These are phyloP conservation scores for Rutilus rutilus DNA, from an alignment of 2,113 vertebrate genomes.

Conservation along the genomic window DNA sequence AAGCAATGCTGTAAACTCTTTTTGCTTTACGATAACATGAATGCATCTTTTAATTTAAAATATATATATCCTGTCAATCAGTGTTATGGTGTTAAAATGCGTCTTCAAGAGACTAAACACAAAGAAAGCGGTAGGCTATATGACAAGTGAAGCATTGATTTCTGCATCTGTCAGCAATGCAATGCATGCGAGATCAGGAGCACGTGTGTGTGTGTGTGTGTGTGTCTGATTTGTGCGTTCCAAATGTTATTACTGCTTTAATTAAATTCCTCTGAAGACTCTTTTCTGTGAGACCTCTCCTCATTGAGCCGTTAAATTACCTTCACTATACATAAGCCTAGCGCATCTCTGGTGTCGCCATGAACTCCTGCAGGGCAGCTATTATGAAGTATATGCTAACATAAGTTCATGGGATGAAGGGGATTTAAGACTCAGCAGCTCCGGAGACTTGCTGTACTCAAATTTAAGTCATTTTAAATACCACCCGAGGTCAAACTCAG, in stretches of 20 bases:
- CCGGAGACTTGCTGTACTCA: background rate
- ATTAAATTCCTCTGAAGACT: conserved; percentile 64
- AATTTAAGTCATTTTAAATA: conserved; percentile 23
- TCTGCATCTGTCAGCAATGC: conserved; percentile 39
- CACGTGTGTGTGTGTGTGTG: background rate
- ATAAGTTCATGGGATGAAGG: conserved; percentile 41
- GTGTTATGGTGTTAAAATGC: background rate
- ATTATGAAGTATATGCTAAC: conserved; percentile 39
- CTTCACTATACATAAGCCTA: conserved; percentile 63
- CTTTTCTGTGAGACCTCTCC: conserved; percentile 66
- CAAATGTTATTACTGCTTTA: conserved; percentile 64
- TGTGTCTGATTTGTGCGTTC: conserved; percentile 54
- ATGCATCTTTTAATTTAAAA: background rate
- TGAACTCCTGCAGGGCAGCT: conserved; percentile 34
- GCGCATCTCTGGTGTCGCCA: conserved; percentile 46
- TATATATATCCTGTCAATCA: background rate
- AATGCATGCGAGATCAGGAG: conserved; percentile 48
- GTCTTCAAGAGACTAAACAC: background rate
- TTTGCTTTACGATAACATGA: background rate
- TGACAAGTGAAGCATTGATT: conserved; percentile 41
- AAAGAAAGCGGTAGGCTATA: background rate
- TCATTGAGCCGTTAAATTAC: conserved; percentile 77
- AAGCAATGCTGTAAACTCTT: background rate
- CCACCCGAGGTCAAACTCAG: conserved; percentile 9
- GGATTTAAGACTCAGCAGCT: conserved; percentile 25